Base-by-base conservation (phyloP, 1,140 invertebrate species). In the Ceratoteleas bidentatus region DNA sequence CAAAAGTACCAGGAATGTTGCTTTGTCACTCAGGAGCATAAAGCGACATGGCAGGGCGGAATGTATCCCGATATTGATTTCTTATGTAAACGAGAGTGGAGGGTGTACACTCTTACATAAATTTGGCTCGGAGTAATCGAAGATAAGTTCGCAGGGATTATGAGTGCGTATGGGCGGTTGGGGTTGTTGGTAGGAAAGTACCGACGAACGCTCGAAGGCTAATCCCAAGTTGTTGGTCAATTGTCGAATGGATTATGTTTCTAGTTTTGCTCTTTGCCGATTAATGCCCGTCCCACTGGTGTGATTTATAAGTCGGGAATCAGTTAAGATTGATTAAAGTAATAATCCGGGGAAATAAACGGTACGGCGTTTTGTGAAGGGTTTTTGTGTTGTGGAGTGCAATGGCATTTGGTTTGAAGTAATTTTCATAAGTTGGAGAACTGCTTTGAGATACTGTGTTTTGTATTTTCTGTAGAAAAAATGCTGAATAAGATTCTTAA, bases 1-100 rank as follows among this genome's bases (percentile, higher is more conserved):
- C 49, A 62, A 72, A 61, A 56, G 40, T 53, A 60, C 62, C 66
- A 75, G 66, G 65, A 62, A 66, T 66, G 62, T 66, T 65, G 61
- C 72, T 60, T 45, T 66, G 54, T 66, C 54, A 75, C 60, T 66
- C 32, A 40, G 32, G 47, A 32, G 53, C 47, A 68, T 76, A 54
- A 24, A 61, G 49, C 16, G 62, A 64, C 32, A n/a, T n/a, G 15
- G 5, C 34, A 6, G 14, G 34, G 47, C 40, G 10, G 10, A 33
- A 11, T 32, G 32, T 45, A 34, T 34, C 40, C 10, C 24, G 16
- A 0, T 65, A 74, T 74, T 74, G 70, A 74, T 74, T 74, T 58
- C 53, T 74, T 74, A 58, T 65, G 60, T 64, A 57, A 74, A 74
- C 61, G 52, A 65, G 61, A 3, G 52, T 43, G 47, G 66, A 72